These are phyloP conservation scores for Plumapathes pennacea DNA, from an alignment of 92 coral and sea anemone species.

Conservation along the genomic window DNA sequence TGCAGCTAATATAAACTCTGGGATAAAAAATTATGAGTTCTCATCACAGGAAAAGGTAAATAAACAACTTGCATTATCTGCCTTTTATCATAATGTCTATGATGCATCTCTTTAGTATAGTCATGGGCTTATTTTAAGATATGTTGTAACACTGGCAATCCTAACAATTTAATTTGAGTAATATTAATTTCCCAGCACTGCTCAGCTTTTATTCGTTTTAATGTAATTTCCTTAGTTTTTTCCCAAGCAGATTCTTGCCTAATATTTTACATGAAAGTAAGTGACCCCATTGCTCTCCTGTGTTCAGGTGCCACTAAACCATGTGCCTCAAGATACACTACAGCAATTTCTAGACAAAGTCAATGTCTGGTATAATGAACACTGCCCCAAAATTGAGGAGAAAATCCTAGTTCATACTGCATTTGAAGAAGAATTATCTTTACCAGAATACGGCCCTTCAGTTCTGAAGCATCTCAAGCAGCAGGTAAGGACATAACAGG, in stretches of 20 bases:
- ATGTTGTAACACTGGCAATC: no score
- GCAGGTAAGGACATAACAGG: slow-evolving; percentile 54
- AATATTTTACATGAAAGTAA: no score
- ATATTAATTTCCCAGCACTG: no score
- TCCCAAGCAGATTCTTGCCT: no score
- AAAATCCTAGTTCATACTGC: slow-evolving; percentile 54
- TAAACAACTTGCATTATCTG: no score
- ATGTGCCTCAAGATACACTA: slow-evolving; percentile 63
- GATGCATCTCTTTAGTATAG: no score
- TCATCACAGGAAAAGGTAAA: slow-evolving; percentile 72
- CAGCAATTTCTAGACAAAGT: slow-evolving; percentile 66
- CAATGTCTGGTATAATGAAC: slow-evolving; percentile 44
- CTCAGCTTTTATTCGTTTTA: no score
- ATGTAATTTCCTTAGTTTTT: no score
- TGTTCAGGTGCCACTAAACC: slow-evolving; percentile 64
- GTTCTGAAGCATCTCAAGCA: slow-evolving; percentile 83
- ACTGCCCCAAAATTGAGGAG: slow-evolving; percentile 50
- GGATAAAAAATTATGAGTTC: slow-evolving; percentile 50
- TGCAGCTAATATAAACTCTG: slow-evolving; percentile 84
- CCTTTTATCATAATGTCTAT: no score
- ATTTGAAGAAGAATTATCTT: slow-evolving; percentile 58
- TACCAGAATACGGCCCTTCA: slow-evolving; percentile 36
- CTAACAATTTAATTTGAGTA: no score
- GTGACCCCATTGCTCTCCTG: neutral
- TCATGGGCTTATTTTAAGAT: no score